phyloP scores from a whole-genome alignment of 1,140 invertebrate species.

The Brachionus manjavacas region DNA sequence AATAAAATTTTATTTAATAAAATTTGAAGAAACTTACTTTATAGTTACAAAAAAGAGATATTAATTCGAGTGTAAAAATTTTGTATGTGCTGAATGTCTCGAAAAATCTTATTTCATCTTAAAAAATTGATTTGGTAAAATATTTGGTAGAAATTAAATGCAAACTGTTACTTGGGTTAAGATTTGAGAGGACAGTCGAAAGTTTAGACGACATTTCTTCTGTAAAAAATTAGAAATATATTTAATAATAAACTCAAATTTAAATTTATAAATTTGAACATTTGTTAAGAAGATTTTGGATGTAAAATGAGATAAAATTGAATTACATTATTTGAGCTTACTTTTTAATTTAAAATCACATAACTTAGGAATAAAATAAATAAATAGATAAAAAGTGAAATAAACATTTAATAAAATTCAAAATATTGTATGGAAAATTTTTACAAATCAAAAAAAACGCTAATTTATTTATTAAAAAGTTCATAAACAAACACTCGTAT shows the following conservation, averaged over 20 bases:
- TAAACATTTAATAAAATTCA: too few species aligned
- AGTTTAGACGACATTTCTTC: not conserved
- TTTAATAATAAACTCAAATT: not conserved
- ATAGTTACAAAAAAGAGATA: slow-evolving; percentile 30
- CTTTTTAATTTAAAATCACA: too few species aligned
- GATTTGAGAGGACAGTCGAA: not conserved
- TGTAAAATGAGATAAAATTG: too few species aligned
- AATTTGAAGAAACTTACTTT: not conserved
- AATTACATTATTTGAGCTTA: too few species aligned
- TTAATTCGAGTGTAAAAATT: slow-evolving; percentile 32
- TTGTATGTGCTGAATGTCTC: slow-evolving; percentile 40
- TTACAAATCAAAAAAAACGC: too few species aligned
- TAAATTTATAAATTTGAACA: not conserved
- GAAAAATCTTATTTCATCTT: slow-evolving; percentile 8
- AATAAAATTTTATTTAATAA: not conserved
- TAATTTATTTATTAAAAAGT: too few species aligned
- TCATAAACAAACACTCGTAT: too few species aligned
- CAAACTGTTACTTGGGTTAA: not conserved
- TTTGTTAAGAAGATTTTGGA: not conserved
- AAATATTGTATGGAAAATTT: too few species aligned
- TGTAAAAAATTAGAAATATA: not conserved
- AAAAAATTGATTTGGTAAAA: not conserved
- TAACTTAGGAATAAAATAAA: too few species aligned
- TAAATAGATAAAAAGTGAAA: too few species aligned
- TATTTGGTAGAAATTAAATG: not conserved